Evolutionary conservation across 2,113 vertebrate species (phyloP).

Genomic region (Neotoma lepida): DNA sequence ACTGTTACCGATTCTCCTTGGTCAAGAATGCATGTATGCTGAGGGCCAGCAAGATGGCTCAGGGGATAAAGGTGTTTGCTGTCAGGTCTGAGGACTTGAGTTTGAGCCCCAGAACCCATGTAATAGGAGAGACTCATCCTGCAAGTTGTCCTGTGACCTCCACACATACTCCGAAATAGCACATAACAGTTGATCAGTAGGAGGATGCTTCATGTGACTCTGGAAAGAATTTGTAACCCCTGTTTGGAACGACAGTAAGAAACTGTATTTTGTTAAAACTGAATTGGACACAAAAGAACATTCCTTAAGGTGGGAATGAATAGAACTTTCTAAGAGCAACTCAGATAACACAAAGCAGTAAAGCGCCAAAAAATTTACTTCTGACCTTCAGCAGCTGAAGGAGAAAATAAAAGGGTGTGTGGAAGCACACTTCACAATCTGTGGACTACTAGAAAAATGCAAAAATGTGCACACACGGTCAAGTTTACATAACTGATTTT

Average conservation of each 20-base stretch:
- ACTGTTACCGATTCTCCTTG: not conserved
- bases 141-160: not conserved
- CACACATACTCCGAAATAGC: constrained; percentile 8
- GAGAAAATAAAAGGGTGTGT: constrained; percentile 65
- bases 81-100: not conserved
- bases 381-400: constrained; percentile 57
- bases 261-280: constrained; percentile 60
- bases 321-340: constrained; percentile 67
- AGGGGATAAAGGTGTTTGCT: not conserved
- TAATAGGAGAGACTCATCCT: not conserved
- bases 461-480: constrained; percentile 10
- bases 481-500: constrained; percentile 1
- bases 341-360: constrained; percentile 58
- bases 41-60: not conserved
- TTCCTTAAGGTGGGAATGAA: constrained; percentile 61
- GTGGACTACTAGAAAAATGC: constrained; percentile 21
- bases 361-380: constrained; percentile 57
- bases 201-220: constrained; percentile 27
- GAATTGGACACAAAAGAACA: constrained; percentile 56
- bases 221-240: constrained; percentile 36
- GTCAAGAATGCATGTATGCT: not conserved
- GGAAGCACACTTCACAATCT: constrained; percentile 28
- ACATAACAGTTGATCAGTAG: not conserved
- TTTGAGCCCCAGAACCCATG: not conserved
- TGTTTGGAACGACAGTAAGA: constrained; percentile 60